Evolutionary conservation across 2,888 invertebrate species (phyloP), one percentile per base, ranked within the genome.

Genomic region (Crocallis elinguaria): DNA sequence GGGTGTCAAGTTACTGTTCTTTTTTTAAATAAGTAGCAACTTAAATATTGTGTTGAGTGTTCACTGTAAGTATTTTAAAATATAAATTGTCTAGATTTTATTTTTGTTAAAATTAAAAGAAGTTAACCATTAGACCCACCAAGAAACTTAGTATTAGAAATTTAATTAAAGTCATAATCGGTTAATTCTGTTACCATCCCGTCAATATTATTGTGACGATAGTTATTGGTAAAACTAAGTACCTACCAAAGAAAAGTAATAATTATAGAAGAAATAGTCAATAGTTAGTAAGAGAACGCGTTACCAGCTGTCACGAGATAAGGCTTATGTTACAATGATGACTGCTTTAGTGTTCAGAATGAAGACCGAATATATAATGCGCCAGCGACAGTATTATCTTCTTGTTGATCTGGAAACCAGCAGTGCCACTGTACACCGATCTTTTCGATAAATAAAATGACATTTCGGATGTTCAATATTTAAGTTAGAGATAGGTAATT

Each of bases 61-160:
- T 69, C 62, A 71, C 64, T 70, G 67, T 72, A 62, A 67, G 61
- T 67, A 68, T 52, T 62, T 58, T 60, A 43, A 60, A 55, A 55
- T 37, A 69, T 71, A 73, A 69, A 62, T 63, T n/a, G n/a, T n/a
- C 29, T 71, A 72, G 59, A 62, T 70, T 68, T 67, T 68, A 65
- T 68, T 64, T 69, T 61, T 67, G 63, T 63, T 71, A 66, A 62
- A 66, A 60, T 64, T 67, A 32, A 45, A 42, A 41, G 60, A 64
- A 50, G 66, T 70, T 71, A 75, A 73, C 71, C 58, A 49, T 52
- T 71, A 71, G 69, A 69, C 78, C 78, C 77, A 76, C 78, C 77
- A 73, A 75, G n/a, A 70, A 69, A 71, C 67, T 64, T 76, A 75
- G 75, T 63, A 39, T 69, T 71, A 75, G 71, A 54, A 16, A 56